A percentile compares a stretch with the other conserved stretches of the same genome.
These are phyloP conservation scores for Hydrotaea cyrtoneurina DNA, from an alignment of 2,888 invertebrate genomes.

Conservation along the genomic window DNA sequence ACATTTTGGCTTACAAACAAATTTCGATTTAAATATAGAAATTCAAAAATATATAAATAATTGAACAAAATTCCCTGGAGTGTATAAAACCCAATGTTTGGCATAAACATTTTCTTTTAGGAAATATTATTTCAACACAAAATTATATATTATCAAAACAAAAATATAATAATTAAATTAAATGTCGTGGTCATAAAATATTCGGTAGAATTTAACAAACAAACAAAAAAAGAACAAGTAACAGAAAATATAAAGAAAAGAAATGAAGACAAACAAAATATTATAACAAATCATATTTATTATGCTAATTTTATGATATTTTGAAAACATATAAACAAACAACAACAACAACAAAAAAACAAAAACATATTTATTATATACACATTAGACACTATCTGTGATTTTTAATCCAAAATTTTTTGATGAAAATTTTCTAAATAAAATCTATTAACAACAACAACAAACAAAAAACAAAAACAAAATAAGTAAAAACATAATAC, in stretches of 20 bases:
- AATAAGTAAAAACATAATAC: slow-evolving; percentile 57
- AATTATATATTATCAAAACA: slow-evolving; percentile 1
- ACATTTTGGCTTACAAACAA: background rate
- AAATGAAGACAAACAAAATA: slow-evolving; percentile 29
- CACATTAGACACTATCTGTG: slow-evolving; percentile 81
- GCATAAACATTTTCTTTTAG: background rate
- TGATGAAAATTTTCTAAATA: slow-evolving; percentile 80
- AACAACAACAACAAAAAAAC: slow-evolving; percentile 46
- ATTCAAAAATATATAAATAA: slow-evolving; percentile 49
- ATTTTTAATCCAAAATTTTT: slow-evolving; percentile 82
- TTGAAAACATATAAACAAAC: slow-evolving; percentile 62
- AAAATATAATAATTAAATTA: slow-evolving; percentile 15
- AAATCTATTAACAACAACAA: slow-evolving; percentile 67
- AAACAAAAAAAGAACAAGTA: too few species aligned
- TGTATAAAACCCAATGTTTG: background rate
- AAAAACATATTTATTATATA: slow-evolving; percentile 75
- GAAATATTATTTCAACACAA: background rate
- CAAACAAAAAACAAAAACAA: slow-evolving; percentile 68
- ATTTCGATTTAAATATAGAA: slow-evolving; percentile 34
- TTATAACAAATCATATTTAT: slow-evolving; percentile 66
- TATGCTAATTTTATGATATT: slow-evolving; percentile 69
- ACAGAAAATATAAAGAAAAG: background rate
- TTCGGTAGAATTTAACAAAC: slow-evolving; percentile 55
- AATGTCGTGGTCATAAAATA: slow-evolving; percentile 64
- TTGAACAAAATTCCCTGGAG: background rate